Percentiles rank a stretch among this genome's conserved stretches.
Conservation (phyloP, 2,888 invertebrate species). For the Acanthosoma haemorrhoidale region DNA sequence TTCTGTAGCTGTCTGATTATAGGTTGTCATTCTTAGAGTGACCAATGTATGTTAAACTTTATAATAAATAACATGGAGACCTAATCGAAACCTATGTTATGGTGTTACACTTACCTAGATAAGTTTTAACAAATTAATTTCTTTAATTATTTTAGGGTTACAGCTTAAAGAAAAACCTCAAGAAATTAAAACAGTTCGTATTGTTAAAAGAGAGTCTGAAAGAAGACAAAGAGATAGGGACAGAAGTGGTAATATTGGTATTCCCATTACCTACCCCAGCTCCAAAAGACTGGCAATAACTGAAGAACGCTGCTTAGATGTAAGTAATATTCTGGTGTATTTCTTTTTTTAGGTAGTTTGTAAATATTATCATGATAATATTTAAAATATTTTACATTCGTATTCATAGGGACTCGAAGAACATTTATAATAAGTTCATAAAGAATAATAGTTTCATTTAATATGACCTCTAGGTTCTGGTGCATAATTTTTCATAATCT, state of each 20-base stretch:
- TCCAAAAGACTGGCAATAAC: slow-evolving; percentile 44
- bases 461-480: too few relatives aligned
- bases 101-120: too few relatives aligned
- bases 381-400: too few relatives aligned
- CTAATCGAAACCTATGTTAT: not conserved
- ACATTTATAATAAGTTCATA: too few relatives aligned
- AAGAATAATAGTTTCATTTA: too few relatives aligned
- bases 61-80: not conserved
- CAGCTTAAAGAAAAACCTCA: slow-evolving; percentile 63
- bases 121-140: not conserved
- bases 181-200: slow-evolving; percentile 87
- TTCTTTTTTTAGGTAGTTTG: too few relatives aligned
- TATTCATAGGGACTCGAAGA: too few relatives aligned
- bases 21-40: too few relatives aligned
- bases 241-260: slow-evolving; percentile 50
- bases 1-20: too few relatives aligned
- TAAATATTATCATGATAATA: too few relatives aligned
- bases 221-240: slow-evolving; percentile 76
- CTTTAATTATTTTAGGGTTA: not conserved
- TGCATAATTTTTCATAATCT: too few relatives aligned
- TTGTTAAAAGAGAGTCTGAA: slow-evolving; percentile 87
- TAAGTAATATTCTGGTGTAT: slow-evolving; percentile 6
- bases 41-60: too few relatives aligned
- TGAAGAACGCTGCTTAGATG: slow-evolving; percentile 45
- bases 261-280: slow-evolving; percentile 42